Conservation (phyloP, 2,797 vertebrate genomes). For the Amphiprion clarkii region DNA sequence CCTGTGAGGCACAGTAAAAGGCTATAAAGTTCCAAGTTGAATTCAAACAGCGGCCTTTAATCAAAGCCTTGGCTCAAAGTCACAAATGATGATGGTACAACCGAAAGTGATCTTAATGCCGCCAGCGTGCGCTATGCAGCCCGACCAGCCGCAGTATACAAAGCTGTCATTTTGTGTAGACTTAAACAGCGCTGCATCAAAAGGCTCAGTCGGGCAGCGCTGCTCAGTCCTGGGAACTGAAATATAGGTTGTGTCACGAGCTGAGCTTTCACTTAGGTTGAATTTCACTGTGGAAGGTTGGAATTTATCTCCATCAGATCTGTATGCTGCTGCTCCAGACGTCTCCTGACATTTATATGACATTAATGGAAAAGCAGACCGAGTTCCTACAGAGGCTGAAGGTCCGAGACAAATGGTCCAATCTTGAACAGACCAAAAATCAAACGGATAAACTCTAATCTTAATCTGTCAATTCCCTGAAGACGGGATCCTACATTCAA, state of each 20-base stretch:
- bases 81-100: constrained; percentile 57
- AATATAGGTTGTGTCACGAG: constrained; percentile 42
- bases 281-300: constrained; percentile 32
- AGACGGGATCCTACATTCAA: no score
- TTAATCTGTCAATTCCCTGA: no score
- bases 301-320: constrained; percentile 2
- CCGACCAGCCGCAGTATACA: constrained; percentile 41
- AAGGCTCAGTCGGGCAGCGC: constrained; percentile 26
- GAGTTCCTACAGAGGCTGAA: not conserved
- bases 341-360: constrained; percentile 22
- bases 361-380: not conserved
- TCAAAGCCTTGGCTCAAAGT: constrained; percentile 67
- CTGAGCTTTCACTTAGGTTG: constrained; percentile 40
- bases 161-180: constrained; percentile 60
- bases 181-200: constrained; percentile 40
- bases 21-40: constrained; percentile 58
- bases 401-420: no score
- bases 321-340: not conserved
- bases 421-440: no score
- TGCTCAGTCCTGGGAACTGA: constrained; percentile 37
- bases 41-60: constrained; percentile 65
- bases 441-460: no score
- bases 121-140: constrained; percentile 8
- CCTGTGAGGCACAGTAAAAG: constrained; percentile 49
- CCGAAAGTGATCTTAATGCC: constrained; percentile 54